Conservation (phyloP, 92 coral and sea anemone species). For the Bergia puertoricense region DNA sequence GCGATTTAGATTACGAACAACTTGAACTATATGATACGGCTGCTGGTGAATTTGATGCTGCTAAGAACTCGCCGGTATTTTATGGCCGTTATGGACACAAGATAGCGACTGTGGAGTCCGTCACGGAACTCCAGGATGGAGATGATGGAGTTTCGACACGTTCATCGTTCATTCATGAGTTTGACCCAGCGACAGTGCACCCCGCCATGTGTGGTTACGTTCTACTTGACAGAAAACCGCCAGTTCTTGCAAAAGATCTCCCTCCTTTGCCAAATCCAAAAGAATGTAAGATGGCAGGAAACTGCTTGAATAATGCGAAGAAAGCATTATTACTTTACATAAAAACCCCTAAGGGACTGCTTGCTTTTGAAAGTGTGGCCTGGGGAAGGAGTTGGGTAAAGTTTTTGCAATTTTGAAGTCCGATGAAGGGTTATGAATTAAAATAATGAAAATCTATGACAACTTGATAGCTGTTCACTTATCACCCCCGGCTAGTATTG, state of each 20-base stretch:
- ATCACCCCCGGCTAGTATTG: too few species aligned
- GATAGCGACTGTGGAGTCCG: conserved; percentile 65
- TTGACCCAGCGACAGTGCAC: conserved; percentile 80
- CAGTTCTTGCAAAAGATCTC: conserved; percentile 49
- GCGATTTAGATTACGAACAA: conserved; percentile 60
- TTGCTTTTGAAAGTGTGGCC: too few species aligned
- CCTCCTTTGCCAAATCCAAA: conserved; percentile 77
- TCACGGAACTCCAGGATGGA: conserved; percentile 55
- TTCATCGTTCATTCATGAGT: conserved; percentile 77
- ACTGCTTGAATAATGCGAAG: too few species aligned
- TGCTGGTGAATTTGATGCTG: conserved; percentile 69
- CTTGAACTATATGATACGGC: conserved; percentile 36
- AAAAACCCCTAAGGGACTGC: too few species aligned
- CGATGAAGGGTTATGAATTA: too few species aligned
- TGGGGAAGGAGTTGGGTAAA: too few species aligned
- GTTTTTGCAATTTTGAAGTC: too few species aligned
- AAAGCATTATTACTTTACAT: too few species aligned
- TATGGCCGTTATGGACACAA: conserved; percentile 89
- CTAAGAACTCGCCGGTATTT: conserved; percentile 91
- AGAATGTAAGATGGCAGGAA: conserved; percentile 68
- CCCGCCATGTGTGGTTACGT: conserved; percentile 92
- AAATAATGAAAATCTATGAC: too few species aligned
- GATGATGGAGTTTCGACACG: conserved; percentile 69
- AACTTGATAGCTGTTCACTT: too few species aligned
- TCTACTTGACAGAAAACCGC: conserved; percentile 85